Evolutionary conservation across 2,888 invertebrate species (phyloP).

Genomic region (Ferdinandea cuprea): DNA sequence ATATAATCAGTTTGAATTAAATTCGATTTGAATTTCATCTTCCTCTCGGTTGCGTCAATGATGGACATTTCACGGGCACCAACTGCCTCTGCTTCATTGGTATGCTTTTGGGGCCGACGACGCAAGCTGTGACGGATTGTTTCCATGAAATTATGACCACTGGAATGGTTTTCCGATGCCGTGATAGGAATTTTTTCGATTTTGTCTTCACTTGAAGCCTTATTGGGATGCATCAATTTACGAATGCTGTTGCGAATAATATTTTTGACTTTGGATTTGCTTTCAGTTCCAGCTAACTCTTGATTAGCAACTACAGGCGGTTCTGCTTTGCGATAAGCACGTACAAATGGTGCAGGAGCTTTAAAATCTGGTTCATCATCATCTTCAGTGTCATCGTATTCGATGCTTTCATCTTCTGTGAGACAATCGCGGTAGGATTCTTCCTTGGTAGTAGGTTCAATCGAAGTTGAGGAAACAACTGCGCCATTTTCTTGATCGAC

Average conservation of each 20-base stretch:
- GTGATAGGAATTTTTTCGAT: slow-evolving; percentile 35
- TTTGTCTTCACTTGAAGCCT: slow-evolving; percentile 48
- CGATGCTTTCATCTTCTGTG: slow-evolving; percentile 64
- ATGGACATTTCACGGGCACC: slow-evolving; percentile 79
- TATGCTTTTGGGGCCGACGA: slow-evolving; percentile 77
- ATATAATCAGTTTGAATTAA: slow-evolving; percentile 78
- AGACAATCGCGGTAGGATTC: slow-evolving; percentile 16
- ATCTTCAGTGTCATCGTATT: slow-evolving; percentile 75
- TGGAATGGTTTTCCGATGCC: slow-evolving; percentile 54
- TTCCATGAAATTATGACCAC: slow-evolving; percentile 75
- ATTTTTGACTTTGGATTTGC: slow-evolving; percentile 76
- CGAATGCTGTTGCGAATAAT: slow-evolving; percentile 82
- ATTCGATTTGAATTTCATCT: slow-evolving; percentile 79
- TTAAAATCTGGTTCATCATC: slow-evolving; percentile 78
- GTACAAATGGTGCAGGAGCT: slow-evolving; percentile 80
- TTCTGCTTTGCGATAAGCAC: slow-evolving; percentile 79
- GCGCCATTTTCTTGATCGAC: not conserved
- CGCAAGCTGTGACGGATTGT: slow-evolving; percentile 81
- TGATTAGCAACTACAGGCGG: slow-evolving; percentile 42
- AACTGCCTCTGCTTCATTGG: slow-evolving; percentile 10
- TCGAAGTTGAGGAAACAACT: not conserved
- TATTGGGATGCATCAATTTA: slow-evolving; percentile 79
- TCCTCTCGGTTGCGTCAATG: slow-evolving; percentile 80
- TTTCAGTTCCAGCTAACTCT: slow-evolving; percentile 63
- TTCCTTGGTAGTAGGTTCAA: slow-evolving; percentile 6